These are phyloP conservation scores for Calonectris borealis DNA, from an alignment of 2,113 vertebrate species.

Conservation along the genomic window DNA sequence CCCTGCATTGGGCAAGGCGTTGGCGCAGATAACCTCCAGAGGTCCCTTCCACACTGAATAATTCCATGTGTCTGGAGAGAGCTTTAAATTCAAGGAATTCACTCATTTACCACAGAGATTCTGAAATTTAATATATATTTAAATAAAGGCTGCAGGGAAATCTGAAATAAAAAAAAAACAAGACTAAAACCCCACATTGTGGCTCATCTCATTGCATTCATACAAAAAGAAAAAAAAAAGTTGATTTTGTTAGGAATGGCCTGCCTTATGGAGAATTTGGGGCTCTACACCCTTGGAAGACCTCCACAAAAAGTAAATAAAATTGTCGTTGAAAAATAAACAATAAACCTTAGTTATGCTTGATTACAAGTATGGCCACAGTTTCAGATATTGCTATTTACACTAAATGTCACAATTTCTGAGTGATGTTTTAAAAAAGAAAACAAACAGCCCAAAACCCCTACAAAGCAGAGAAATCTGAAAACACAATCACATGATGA, in stretches of 20 bases:
- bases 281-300: background rate
- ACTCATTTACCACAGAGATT: background rate
- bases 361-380: background rate
- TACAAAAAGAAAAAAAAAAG: background rate
- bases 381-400: background rate
- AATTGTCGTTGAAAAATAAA: background rate
- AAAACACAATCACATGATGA: background rate
- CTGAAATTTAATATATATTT: background rate
- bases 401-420: background rate
- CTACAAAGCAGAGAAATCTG: background rate
- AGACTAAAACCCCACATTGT: background rate
- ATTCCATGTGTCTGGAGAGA: background rate
- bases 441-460: background rate
- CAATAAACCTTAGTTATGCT: background rate
- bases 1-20: accelerated
- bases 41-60: background rate
- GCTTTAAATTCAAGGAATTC: background rate
- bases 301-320: background rate
- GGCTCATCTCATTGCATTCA: background rate
- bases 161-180: background rate
- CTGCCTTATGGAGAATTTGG: background rate
- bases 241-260: background rate
- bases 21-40: background rate
- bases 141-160: background rate
- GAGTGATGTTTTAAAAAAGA: background rate